Evolutionary conservation across 2,888 invertebrate species (phyloP).

Genomic region (Heterodera filipjevi): DNA sequence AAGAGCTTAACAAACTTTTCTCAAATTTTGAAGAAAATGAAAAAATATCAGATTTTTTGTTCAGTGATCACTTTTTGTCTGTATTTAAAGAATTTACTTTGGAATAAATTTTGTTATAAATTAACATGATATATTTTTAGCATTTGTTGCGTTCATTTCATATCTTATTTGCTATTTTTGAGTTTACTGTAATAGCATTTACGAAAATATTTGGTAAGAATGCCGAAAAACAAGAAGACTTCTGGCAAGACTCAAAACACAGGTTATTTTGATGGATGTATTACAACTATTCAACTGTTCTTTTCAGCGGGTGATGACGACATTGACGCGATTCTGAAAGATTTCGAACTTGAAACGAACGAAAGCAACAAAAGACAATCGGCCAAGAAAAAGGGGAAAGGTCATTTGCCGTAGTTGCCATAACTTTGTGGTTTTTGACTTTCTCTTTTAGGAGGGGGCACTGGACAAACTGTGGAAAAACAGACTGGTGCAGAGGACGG

Average conservation of each 20-base stretch:
- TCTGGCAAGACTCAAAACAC: slow-evolving; percentile 12
- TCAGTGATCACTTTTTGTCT: background rate
- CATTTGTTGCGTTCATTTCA: background rate
- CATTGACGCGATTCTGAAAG: slow-evolving; percentile 59
- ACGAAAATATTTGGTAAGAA: background rate
- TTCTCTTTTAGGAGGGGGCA: background rate
- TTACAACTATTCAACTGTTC: no score
- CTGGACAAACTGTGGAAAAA: slow-evolving; percentile 1
- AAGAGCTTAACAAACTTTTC: slow-evolving; percentile 19
- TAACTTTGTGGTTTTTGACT: background rate
- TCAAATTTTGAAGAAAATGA: background rate
- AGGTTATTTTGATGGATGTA: no score
- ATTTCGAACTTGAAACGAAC: slow-evolving; percentile 51
- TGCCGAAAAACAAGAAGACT: slow-evolving; percentile 31
- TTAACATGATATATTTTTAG: background rate
- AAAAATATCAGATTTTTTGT: slow-evolving; percentile 5
- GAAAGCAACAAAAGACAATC: slow-evolving; percentile 46
- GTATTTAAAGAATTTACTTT: background rate
- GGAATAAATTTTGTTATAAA: background rate
- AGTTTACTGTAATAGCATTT: background rate
- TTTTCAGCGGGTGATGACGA: slow-evolving; percentile 52
- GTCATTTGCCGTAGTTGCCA: background rate
- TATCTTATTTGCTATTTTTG: background rate
- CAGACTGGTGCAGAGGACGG: slow-evolving; percentile 20
- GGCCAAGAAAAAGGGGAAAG: slow-evolving; percentile 43